These are phyloP conservation scores for Euphonia xanthogaster DNA, from an alignment of 2,797 vertebrate species.

Conservation along the genomic window DNA sequence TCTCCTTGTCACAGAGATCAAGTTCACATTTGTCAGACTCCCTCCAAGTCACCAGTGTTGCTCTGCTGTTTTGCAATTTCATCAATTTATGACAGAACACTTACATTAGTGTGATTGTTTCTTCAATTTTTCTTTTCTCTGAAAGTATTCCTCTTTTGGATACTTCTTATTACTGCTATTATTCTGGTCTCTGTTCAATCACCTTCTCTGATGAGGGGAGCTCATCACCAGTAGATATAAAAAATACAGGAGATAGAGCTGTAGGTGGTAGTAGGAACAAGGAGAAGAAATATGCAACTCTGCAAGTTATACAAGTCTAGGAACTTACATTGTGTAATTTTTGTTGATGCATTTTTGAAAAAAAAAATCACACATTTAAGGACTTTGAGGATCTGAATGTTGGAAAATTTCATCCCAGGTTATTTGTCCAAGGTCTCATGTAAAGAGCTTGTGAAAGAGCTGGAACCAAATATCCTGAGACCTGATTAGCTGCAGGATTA, in stretches of 20 bases:
- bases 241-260: not conserved
- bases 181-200: not conserved
- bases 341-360: not conserved
- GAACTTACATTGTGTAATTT: not conserved
- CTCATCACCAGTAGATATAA: not conserved
- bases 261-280: not conserved
- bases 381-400: not conserved
- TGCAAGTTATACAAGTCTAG: not conserved
- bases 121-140: not conserved
- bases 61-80: not conserved
- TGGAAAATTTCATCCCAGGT: not conserved
- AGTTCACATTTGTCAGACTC: not conserved
- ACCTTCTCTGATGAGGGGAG: not conserved
- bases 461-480: not conserved
- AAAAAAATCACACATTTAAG: not conserved
- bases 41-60: not conserved
- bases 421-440: not conserved
- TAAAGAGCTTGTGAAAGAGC: not conserved
- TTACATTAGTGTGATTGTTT: not conserved
- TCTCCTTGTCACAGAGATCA: not conserved
- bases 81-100: not conserved
- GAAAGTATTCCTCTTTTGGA: not conserved
- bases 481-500: not conserved
- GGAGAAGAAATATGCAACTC: not conserved
- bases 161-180: not conserved